phyloP scores from a whole-genome alignment of 2,888 invertebrate genomes.

The Argynnis bischoffii region DNA sequence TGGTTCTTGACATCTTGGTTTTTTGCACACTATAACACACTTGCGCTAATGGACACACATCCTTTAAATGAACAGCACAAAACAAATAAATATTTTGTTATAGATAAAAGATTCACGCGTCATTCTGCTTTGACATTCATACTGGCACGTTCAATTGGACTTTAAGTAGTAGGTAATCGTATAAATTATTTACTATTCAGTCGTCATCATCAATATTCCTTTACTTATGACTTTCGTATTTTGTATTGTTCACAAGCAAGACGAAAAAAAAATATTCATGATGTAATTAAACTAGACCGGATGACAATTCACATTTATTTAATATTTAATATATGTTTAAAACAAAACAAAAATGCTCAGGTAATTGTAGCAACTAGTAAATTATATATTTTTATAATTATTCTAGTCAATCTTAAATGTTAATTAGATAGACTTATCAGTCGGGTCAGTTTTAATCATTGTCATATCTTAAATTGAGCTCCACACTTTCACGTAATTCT shows the following conservation, averaged over 20 bases:
- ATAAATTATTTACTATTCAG: conserved; percentile 51
- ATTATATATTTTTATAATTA: too few species aligned
- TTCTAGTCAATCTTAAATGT: too few species aligned
- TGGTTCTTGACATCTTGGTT: conserved; percentile 51
- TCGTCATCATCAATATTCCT: conserved; percentile 38
- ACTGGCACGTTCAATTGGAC: conserved; percentile 43
- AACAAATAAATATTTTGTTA: conserved; percentile 22
- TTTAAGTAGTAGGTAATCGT: conserved; percentile 45
- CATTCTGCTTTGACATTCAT: conserved; percentile 39
- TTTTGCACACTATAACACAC: conserved; percentile 43
- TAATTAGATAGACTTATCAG: too few species aligned
- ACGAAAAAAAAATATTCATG: background rate
- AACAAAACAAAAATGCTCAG: too few species aligned
- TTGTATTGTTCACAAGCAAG: background rate
- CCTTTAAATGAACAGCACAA: conserved; percentile 28
- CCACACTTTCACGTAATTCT: background rate
- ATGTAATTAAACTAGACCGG: too few species aligned
- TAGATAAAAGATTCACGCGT: conserved; percentile 36
- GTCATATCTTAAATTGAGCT: too few species aligned
- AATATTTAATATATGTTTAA: too few species aligned
- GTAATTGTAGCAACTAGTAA: too few species aligned
- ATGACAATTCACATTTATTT: too few species aligned
- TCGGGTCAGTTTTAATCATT: too few species aligned
- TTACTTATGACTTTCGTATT: conserved; percentile 7
- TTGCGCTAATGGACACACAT: conserved; percentile 24